phyloP scores from a whole-genome alignment of 1,140 invertebrate genomes.

The Microplitis demolitor region DNA sequence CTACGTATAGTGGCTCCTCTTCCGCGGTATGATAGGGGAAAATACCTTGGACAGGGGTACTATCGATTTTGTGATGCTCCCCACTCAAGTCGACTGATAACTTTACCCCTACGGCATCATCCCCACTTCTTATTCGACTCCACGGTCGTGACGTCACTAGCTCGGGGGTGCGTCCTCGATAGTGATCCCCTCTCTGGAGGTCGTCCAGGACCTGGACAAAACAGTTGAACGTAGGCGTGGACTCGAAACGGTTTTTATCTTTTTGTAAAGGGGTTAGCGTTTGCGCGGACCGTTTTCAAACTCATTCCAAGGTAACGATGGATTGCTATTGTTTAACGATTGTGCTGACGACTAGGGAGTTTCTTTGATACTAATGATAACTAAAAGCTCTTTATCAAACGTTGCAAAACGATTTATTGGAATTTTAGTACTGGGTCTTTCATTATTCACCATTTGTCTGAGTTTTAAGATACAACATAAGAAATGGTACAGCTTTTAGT shows the following conservation, averaged over 20 bases:
- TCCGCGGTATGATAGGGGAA: not conserved
- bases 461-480: too few species aligned
- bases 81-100: conserved; percentile 44
- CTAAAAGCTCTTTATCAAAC: too few species aligned
- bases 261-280: not conserved
- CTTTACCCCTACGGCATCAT: not conserved
- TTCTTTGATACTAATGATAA: too few species aligned
- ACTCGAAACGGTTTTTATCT: not conserved
- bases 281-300: not conserved
- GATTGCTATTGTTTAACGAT: not conserved
- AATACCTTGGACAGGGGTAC: conserved; percentile 39
- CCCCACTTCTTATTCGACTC: not conserved
- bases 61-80: conserved; percentile 50
- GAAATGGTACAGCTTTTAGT: too few species aligned
- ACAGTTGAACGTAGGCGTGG: conserved; percentile 18
- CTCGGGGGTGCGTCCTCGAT: conserved; percentile 31
- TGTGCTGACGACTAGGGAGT: too few species aligned
- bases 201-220: not conserved
- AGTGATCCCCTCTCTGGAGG: not conserved
- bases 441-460: too few species aligned
- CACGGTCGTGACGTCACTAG: conserved; percentile 48
- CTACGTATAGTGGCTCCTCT: conserved; percentile 12
- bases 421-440: too few species aligned
- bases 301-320: not conserved
- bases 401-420: too few species aligned